A percentile compares a stretch with the other conserved stretches of the same genome.
These are phyloP conservation scores for Smithornis capensis DNA, from an alignment of 2,113 vertebrate genomes.

Conservation along the genomic window DNA sequence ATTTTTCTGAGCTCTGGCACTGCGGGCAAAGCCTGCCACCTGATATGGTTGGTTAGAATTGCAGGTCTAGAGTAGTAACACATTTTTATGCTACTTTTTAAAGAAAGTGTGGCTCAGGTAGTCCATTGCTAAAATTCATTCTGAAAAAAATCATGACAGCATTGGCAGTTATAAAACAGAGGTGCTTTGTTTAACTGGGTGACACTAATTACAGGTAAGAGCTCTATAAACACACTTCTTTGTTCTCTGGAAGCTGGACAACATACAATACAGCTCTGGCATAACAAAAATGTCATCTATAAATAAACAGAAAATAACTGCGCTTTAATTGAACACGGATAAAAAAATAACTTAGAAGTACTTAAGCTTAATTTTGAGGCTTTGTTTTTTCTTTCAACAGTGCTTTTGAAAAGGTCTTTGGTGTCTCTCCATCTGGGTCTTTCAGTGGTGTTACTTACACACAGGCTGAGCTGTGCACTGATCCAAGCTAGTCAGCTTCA, in stretches of 20 bases:
- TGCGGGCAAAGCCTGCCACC: slow-evolving; percentile 34
- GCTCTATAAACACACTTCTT: slow-evolving; percentile 68
- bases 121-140: slow-evolving; percentile 45
- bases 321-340: slow-evolving; percentile 61
- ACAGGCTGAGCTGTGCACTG: not conserved
- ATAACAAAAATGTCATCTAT: slow-evolving; percentile 53
- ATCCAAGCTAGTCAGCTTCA: not conserved
- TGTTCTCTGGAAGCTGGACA: slow-evolving; percentile 54
- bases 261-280: slow-evolving; percentile 18
- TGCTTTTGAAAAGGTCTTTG: not conserved
- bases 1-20: slow-evolving; percentile 25
- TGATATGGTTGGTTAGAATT: slow-evolving; percentile 53
- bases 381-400: slow-evolving; percentile 40
- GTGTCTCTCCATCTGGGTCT: not conserved
- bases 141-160: slow-evolving; percentile 63
- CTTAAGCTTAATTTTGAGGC: not conserved
- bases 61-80: slow-evolving; percentile 45
- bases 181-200: slow-evolving; percentile 67
- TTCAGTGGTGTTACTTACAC: not conserved
- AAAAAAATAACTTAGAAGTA: slow-evolving; percentile 62
- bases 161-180: slow-evolving; percentile 66
- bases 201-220: slow-evolving; percentile 74
- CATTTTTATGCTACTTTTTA: slow-evolving; percentile 29
- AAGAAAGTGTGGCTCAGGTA: slow-evolving; percentile 52
- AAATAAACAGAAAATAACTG: slow-evolving; percentile 70